Conservation (phyloP, 2,888 invertebrate genomes). For the Hemaris fuciformis region DNA sequence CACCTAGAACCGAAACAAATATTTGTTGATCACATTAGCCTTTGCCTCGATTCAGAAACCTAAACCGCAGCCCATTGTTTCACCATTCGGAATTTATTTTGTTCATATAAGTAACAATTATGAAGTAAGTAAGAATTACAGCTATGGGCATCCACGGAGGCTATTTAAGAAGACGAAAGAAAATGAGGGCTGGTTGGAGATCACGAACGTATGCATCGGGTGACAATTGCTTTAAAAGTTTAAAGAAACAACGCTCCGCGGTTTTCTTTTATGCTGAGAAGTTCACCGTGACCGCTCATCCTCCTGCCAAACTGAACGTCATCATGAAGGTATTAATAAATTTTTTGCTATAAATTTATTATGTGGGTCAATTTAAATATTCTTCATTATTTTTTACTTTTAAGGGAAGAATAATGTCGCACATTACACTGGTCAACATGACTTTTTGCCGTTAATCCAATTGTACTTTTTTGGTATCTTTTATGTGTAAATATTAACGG, state of each 20-base stretch:
- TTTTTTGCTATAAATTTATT: neutral
- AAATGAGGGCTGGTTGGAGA: slow-evolving; percentile 54
- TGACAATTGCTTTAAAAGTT: slow-evolving; percentile 50
- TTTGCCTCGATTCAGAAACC: no score
- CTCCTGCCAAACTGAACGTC: slow-evolving; percentile 43
- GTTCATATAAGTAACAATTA: no score
- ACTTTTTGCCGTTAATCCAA: no score
- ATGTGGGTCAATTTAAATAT: neutral
- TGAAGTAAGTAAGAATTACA: slow-evolving; percentile 31
- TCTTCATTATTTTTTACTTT: no score
- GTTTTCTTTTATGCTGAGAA: slow-evolving; percentile 59
- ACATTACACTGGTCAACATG: no score
- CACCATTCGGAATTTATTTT: no score
- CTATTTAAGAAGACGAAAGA: slow-evolving; percentile 40
- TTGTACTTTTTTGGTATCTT: no score
- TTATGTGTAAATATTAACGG: no score
- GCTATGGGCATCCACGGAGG: slow-evolving; percentile 47
- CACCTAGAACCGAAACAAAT: no score
- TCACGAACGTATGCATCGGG: slow-evolving; percentile 54
- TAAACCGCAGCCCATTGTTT: no score
- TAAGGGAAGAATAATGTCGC: neutral
- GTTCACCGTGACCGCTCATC: slow-evolving; percentile 55
- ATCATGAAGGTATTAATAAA: slow-evolving; percentile 33
- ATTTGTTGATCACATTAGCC: no score
- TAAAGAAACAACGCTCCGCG: slow-evolving; percentile 30